Evolutionary conservation across 2,888 invertebrate genomes (phyloP), one percentile per base, ranked within the genome.

Genomic region (Entomobrya multifasciata): DNA sequence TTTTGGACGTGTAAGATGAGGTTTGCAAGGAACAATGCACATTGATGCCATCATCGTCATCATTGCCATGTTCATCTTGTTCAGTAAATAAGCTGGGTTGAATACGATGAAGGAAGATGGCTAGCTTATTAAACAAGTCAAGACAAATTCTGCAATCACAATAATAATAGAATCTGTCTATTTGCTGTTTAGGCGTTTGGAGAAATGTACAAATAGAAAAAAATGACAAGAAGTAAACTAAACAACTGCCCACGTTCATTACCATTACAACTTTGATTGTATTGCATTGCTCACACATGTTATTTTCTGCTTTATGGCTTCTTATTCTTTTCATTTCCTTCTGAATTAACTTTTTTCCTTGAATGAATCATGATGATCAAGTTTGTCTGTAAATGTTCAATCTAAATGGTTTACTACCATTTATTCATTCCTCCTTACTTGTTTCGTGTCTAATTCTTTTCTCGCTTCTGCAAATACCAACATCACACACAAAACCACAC

Each of bases 221-320:
- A 52, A 52, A 52, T 52, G 52, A 52, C 52, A 52, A 52, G 52
- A 52, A n/a, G 52, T 20, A 52, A n/a, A n/a, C n/a, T n/a, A n/a
- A 52, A 52, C 52, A 52, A 52, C 52, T 17, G 52, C 17, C 52
- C 52, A 52, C 52, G 8, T 17, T 52, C 17, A 52, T 52, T 52
- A 52, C 17, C 52, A 52, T 52, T 52, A 52, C 17, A 52, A n/a
- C 1, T n/a, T n/a, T n/a, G 11, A 52, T 52, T 52, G 52, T 52
- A 20, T 20, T 52, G 3, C 11, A n/a, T n/a, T 52, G 17, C 52
- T 17, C 17, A n/a, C 1, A 20, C 41, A 41, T n/a, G n/a, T n/a
- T n/a, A 41, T 41, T 41, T 41, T n/a, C 30, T 65, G 11, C 36
- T 11, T 11, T 30, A 60, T 60, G 13, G 25, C 60, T 57, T 10